Conservation (phyloP, 1,140 invertebrate species). For the Neodiprion fabricii region DNA sequence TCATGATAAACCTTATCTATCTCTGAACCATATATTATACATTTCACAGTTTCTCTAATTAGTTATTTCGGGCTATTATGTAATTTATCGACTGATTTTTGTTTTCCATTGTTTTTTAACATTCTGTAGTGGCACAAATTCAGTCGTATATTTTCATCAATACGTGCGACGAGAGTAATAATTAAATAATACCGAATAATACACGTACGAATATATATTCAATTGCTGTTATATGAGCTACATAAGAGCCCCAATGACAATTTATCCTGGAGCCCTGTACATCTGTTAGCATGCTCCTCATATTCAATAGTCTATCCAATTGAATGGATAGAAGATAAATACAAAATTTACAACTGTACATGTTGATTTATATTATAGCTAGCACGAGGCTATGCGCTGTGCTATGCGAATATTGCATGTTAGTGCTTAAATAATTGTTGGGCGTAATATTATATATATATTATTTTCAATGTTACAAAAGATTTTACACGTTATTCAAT, state of each 20-base stretch:
- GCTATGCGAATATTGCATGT: conserved; percentile 48
- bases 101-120: not conserved
- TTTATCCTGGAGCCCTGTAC: conserved; percentile 35
- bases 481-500: conserved; percentile 27
- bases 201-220: too few species aligned
- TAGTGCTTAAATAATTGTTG: conserved; percentile 43
- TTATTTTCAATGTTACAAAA: not conserved
- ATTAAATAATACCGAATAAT: not conserved
- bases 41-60: conserved; percentile 55
- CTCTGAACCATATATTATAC: conserved; percentile 35
- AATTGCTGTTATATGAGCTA: conserved; percentile 12
- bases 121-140: too few species aligned
- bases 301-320: conserved; percentile 23
- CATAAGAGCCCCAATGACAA: conserved; percentile 43
- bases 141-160: too few species aligned
- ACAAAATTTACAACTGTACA: conserved; percentile 35
- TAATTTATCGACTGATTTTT: conserved; percentile 21
- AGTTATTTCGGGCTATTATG: conserved; percentile 50
- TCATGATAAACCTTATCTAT: conserved; percentile 23
- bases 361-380: conserved; percentile 39
- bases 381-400: conserved; percentile 50
- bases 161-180: not conserved
- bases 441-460: conserved; percentile 27
- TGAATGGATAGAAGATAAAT: not conserved
- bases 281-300: conserved; percentile 46